phyloP scores from a whole-genome alignment of 2,888 invertebrate genomes.

The Ariolimax columbianus region DNA sequence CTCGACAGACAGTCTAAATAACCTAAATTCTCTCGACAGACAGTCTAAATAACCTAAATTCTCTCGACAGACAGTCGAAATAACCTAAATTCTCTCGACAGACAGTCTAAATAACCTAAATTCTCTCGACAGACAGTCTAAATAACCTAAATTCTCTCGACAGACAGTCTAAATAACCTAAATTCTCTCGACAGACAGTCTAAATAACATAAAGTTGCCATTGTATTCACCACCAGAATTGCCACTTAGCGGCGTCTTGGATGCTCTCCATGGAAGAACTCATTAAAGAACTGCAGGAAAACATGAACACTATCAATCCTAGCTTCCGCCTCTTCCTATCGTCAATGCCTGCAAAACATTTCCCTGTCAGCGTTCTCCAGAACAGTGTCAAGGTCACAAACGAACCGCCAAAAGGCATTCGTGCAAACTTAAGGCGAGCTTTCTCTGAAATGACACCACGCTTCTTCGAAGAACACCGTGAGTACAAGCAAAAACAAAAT shows the following conservation, averaged over 20 bases:
- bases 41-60: no score
- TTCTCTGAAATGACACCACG: constrained; percentile 89
- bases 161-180: no score
- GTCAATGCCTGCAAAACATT: constrained; percentile 79
- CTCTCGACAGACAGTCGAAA: no score
- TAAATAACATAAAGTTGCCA: neutral
- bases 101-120: no score
- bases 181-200: neutral
- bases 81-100: no score
- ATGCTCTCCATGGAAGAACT: constrained; percentile 78
- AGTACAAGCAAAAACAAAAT: no score
- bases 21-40: no score
- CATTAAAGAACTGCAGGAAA: constrained; percentile 77
- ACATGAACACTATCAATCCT: constrained; percentile 74
- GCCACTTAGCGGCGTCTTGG: constrained; percentile 80
- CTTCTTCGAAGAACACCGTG: constrained; percentile 90
- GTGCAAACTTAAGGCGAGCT: constrained; percentile 88
- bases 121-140: no score
- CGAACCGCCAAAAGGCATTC: constrained; percentile 79
- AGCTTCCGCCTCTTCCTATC: constrained; percentile 79
- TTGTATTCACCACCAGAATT: constrained; percentile 73
- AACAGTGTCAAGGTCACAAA: constrained; percentile 80
- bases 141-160: no score
- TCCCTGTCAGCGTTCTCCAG: constrained; percentile 80
- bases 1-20: no score